These are phyloP conservation scores for Takifugu flavidus DNA, from an alignment of 2,113 vertebrate species.

Conservation along the genomic window DNA sequence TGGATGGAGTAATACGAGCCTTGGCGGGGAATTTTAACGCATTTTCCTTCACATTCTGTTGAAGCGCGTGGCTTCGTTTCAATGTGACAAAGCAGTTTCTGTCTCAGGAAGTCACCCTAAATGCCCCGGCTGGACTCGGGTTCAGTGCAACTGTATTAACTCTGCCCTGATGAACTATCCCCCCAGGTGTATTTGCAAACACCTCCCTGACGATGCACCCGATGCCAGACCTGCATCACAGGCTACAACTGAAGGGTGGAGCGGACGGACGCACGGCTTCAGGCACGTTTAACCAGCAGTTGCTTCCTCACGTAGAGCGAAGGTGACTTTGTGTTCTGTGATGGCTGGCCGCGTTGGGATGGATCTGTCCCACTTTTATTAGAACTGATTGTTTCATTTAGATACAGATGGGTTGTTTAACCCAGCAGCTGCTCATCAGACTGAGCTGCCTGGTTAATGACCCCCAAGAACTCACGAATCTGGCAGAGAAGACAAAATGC, in stretches of 20 bases:
- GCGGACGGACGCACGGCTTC: conserved; percentile 6
- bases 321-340: conserved; percentile 61
- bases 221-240: not conserved
- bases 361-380: conserved; percentile 58
- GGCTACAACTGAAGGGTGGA: not conserved
- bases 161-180: conserved; percentile 42
- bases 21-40: conserved; percentile 23
- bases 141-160: conserved; percentile 18
- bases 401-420: conserved; percentile 67
- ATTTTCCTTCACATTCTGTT: conserved; percentile 7
- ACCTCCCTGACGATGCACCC: conserved; percentile 13
- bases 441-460: conserved; percentile 59
- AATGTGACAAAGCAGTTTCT: not conserved
- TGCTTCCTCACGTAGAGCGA: conserved; percentile 23
- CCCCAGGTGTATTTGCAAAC: conserved; percentile 31
- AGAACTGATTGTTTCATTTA: conserved; percentile 67
- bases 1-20: conserved; percentile 27
- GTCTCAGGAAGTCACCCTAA: conserved; percentile 9
- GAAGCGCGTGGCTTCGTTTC: not conserved
- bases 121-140: conserved; percentile 5
- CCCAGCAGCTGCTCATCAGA: conserved; percentile 67
- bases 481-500: conserved; percentile 36
- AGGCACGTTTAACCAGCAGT: conserved; percentile 11
- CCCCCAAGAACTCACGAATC: conserved; percentile 32
- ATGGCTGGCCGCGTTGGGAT: conserved; percentile 54